These are phyloP conservation scores for Netelia inedita DNA, from an alignment of 2,888 invertebrate genomes.

Conservation along the genomic window DNA sequence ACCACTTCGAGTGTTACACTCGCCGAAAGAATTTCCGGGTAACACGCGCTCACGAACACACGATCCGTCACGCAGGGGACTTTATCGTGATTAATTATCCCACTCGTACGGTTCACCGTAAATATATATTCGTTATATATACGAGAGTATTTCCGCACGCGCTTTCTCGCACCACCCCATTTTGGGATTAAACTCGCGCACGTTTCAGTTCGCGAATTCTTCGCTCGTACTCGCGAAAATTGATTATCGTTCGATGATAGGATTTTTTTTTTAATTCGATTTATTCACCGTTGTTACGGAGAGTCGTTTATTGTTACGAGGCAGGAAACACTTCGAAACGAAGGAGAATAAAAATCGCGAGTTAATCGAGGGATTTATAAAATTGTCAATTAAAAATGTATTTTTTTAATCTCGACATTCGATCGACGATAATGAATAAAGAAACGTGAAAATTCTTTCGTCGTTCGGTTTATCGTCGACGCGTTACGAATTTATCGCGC, in stretches of 20 bases:
- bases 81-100: slow-evolving; percentile 74
- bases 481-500: slow-evolving; percentile 6
- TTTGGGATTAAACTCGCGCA: slow-evolving; percentile 60
- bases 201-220: slow-evolving; percentile 43
- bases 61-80: slow-evolving; percentile 71
- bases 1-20: slow-evolving; percentile 57
- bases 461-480: background rate
- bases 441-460: background rate
- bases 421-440: no score
- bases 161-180: slow-evolving; percentile 57
- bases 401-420: no score
- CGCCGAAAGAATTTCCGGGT: slow-evolving; percentile 70
- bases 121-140: slow-evolving; percentile 10
- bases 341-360: no score
- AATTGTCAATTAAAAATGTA: no score
- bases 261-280: slow-evolving; percentile 5
- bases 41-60: slow-evolving; percentile 67
- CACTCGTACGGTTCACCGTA: slow-evolving; percentile 57
- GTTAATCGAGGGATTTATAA: no score
- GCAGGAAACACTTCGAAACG: background rate
- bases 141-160: slow-evolving; percentile 28
- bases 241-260: slow-evolving; percentile 47
- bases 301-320: background rate
- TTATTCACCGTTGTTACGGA: background rate
- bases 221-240: slow-evolving; percentile 41